Evolutionary conservation across 2,113 vertebrate species (phyloP).

Genomic region (Hymenochirus boettgeri): DNA sequence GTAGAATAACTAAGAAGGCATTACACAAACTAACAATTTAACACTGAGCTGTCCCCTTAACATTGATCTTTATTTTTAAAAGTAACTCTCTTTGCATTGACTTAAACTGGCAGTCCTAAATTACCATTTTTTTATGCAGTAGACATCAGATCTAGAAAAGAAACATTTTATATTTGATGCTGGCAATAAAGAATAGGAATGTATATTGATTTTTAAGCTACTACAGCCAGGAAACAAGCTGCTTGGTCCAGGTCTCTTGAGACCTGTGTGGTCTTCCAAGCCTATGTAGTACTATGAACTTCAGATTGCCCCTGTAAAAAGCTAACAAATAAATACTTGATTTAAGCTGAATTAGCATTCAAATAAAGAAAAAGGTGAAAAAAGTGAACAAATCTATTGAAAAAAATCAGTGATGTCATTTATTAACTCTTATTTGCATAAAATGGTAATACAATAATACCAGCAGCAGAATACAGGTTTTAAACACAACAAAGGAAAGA

Average conservation of each 20-base stretch:
- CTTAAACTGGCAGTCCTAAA: background rate
- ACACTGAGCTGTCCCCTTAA: no score
- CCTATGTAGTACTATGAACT: slow-evolving; percentile 3
- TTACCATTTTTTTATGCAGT: background rate
- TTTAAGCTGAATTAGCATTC: no score
- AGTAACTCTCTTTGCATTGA: background rate
- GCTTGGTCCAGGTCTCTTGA: slow-evolving; percentile 14
- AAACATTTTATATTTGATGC: slow-evolving; percentile 10
- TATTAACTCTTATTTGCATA: no score
- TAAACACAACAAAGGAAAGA: no score
- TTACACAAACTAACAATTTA: no score
- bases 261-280: slow-evolving; percentile 12
- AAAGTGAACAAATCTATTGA: no score
- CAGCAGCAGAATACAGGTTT: no score
- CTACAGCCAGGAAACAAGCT: slow-evolving; percentile 9
- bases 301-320: slow-evolving; percentile 16
- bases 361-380: no score
- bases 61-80: background rate
- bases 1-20: no score
- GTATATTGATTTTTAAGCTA: slow-evolving; percentile 25
- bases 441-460: no score
- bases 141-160: background rate
- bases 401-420: no score
- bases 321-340: no score
- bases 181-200: slow-evolving; percentile 18